phyloP scores from a whole-genome alignment of 2,113 vertebrate genomes.

The Agapornis roseicollis region DNA sequence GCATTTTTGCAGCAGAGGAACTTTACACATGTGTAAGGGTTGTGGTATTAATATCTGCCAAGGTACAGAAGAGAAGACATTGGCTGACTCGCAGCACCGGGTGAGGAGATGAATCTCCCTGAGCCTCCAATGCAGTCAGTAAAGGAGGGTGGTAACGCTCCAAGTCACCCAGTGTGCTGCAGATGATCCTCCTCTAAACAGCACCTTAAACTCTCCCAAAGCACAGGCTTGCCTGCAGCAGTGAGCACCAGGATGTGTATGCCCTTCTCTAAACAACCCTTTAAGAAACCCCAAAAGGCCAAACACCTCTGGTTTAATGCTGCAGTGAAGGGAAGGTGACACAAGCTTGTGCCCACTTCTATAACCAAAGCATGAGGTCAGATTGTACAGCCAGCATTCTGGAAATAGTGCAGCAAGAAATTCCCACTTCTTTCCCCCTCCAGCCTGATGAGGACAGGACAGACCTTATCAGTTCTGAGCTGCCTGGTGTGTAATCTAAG shows the following conservation, averaged over 20 bases:
- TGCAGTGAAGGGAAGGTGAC: not conserved
- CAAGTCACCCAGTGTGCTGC: not conserved
- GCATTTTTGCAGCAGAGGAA: not conserved
- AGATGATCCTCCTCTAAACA: not conserved
- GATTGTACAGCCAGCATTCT: rapidly evolving
- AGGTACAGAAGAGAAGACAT: not conserved
- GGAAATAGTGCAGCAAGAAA: not conserved
- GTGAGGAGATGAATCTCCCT: not conserved
- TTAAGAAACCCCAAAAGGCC: not conserved
- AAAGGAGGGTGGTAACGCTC: not conserved
- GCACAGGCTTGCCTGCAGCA: not conserved
- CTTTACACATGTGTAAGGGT: rapidly evolving
- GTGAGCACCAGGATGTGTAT: not conserved
- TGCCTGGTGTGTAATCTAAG: not conserved
- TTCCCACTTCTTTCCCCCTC: not conserved
- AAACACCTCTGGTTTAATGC: not conserved
- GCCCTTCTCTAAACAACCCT: not conserved
- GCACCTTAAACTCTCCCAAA: not conserved
- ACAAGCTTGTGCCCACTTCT: not conserved
- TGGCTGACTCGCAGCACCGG: not conserved
- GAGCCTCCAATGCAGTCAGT: not conserved
- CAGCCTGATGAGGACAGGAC: not conserved
- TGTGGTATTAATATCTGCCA: not conserved
- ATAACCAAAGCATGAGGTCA: not conserved
- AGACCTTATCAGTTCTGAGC: not conserved